phyloP scores from a whole-genome alignment of 2,888 invertebrate species.

The Nomada hirtipes region DNA sequence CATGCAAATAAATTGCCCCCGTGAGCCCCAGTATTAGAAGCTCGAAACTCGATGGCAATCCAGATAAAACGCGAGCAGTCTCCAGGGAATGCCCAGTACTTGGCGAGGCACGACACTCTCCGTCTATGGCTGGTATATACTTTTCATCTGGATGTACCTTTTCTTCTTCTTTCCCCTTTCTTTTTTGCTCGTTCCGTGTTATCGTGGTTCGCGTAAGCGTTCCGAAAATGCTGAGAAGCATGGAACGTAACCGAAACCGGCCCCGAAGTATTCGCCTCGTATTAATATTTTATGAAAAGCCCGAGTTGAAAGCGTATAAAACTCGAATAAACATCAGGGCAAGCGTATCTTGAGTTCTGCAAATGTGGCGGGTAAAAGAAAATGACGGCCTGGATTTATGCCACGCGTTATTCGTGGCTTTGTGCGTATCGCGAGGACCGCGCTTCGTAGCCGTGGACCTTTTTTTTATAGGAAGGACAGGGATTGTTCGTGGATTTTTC shows the following conservation, averaged over 20 bases:
- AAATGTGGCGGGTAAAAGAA: background rate
- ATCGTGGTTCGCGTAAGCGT: constrained; percentile 13
- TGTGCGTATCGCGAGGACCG: background rate
- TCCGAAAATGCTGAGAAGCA: background rate
- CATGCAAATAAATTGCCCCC: constrained; percentile 2
- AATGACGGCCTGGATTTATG: background rate
- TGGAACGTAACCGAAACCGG: background rate
- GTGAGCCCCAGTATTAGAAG: constrained; percentile 21
- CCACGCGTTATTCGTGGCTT: background rate
- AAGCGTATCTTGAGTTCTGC: background rate
- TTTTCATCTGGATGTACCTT: constrained; percentile 38
- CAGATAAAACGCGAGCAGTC: constrained; percentile 36
- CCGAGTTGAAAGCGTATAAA: background rate
- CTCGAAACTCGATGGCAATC: constrained; percentile 16
- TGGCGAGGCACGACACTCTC: constrained; percentile 14
- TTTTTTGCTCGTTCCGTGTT: constrained; percentile 6
- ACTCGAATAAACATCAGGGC: background rate
- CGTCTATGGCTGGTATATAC: constrained; percentile 22
- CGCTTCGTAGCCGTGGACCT: background rate
- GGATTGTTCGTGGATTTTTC: constrained; percentile 5
- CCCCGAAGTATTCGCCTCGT: background rate
- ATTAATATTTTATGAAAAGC: background rate
- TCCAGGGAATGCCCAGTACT: constrained; percentile 6
- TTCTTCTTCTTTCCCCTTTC: no score
- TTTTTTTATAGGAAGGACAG: background rate